Base-by-base conservation (phyloP, 2,113 vertebrate species). In the Nematolebias whitei region DNA sequence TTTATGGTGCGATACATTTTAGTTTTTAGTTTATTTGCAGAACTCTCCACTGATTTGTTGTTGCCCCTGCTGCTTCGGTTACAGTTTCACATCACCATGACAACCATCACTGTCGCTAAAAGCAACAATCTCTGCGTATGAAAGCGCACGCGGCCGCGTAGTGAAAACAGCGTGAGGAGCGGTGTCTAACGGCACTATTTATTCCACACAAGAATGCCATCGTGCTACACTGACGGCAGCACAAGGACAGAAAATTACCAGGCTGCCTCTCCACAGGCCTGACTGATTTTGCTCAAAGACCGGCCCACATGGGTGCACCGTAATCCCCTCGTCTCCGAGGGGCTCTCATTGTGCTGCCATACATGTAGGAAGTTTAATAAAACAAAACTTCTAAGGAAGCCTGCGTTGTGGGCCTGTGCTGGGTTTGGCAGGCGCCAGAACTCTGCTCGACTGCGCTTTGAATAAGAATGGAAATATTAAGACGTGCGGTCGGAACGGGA, bases 251-350 rank as follows among this genome's bases (percentile, higher is more conserved):
- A 79, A 89, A 86, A 87, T 80, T 69, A 88, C 76, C 79, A 63
- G 76, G 75, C 79, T 74, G 63, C 75, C 74, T 84, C 84, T 82
- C 79, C 68, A 82, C 81, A 79, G 85, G 82, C 78, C 63, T 47
- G 41, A 53, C 71, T 90, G 84, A 90, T 87, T 89, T 83, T 87
- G 84, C 83, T 84, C 78, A 84, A 63, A 84, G 73, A 77, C 72
- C 16, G 74, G 65, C 77, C 74, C 63, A 52, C 63, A 54, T 51
- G 69, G 67, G 76, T 71, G 63, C 72, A 72, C 72, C 50, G 57
- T 82, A 86, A 87, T 88, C 84, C 82, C 71, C 67, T 68, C 81
- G 84, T 87, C 88, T 89, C 80, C 71, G 64, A 63, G 60, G 67
- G 81, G 55, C 63, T 26, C 53, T 75, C 80, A 87, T 82, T 85